Evolutionary conservation across 2,797 vertebrate genomes (phyloP).

Genomic region (Hypotaenidia philippensis): DNA sequence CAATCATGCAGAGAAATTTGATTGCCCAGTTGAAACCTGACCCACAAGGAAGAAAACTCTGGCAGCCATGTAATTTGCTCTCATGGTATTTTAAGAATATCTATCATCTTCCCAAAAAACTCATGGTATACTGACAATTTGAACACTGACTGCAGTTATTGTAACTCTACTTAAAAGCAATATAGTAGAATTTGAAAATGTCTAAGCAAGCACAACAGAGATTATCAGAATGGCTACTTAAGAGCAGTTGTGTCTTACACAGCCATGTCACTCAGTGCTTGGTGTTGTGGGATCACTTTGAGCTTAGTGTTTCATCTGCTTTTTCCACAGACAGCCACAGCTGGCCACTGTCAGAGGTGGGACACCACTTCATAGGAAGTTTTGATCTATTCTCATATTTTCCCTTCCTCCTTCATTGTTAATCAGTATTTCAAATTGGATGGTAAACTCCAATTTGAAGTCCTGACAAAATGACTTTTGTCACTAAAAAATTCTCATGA

Average conservation of each 20-base stretch:
- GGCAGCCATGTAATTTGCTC: neutral
- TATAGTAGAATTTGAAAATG: neutral
- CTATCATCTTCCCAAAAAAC: neutral
- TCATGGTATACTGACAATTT: fast-evolving
- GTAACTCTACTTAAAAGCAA: neutral
- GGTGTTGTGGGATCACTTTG: neutral
- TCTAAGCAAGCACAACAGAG: neutral
- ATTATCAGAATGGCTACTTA: neutral
- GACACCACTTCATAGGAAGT: neutral
- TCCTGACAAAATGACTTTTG: neutral
- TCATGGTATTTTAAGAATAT: neutral
- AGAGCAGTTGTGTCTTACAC: neutral
- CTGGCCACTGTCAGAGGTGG: fast-evolving
- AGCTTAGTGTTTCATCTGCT: neutral
- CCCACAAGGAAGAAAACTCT: neutral
- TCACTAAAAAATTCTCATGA: neutral
- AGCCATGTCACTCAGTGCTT: neutral
- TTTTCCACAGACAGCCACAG: neutral
- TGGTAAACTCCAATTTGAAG: neutral
- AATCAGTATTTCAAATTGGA: neutral
- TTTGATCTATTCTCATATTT: neutral
- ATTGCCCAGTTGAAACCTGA: neutral
- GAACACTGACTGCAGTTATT: neutral
- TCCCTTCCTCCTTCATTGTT: neutral
- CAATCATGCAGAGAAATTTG: neutral